These are phyloP conservation scores for Anableps anableps DNA, from an alignment of 2,797 vertebrate genomes.

Conservation along the genomic window DNA sequence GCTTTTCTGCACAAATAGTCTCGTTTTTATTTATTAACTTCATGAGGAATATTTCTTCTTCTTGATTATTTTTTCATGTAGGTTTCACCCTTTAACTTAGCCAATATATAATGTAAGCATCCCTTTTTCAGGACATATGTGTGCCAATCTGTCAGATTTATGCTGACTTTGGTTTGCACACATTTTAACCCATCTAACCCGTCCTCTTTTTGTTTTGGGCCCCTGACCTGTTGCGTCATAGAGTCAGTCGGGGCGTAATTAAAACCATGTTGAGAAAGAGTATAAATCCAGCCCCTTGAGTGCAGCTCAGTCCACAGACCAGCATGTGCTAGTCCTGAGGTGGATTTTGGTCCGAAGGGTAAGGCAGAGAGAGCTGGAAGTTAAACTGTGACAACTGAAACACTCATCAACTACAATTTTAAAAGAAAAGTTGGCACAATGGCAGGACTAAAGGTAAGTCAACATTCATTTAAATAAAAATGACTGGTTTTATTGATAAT, in stretches of 20 bases:
- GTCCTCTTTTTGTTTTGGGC: slow-evolving; percentile 25
- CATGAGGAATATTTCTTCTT: background rate
- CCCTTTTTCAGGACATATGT: background rate
- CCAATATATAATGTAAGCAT: background rate
- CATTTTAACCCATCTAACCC: slow-evolving; percentile 28
- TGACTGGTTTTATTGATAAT: background rate
- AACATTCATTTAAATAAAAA: background rate
- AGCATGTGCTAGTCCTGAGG: slow-evolving; percentile 22
- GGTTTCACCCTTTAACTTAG: background rate
- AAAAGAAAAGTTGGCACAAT: slow-evolving; percentile 52
- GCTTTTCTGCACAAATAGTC: background rate
- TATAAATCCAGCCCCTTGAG: slow-evolving; percentile 70
- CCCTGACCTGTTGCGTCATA: slow-evolving; percentile 68
- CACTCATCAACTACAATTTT: slow-evolving; percentile 2
- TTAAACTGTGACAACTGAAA: slow-evolving; percentile 30
- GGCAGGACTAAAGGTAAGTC: slow-evolving; percentile 81
- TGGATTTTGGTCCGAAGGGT: slow-evolving; percentile 27
- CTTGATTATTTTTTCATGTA: background rate
- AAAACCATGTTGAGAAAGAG: slow-evolving; percentile 83
- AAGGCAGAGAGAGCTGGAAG: slow-evolving; percentile 15
- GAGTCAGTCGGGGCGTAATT: slow-evolving; percentile 77
- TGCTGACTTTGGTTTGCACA: slow-evolving; percentile 55
- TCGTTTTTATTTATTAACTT: background rate
- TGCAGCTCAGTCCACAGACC: slow-evolving; percentile 24
- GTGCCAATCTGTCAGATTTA: background rate